Base-by-base conservation (phyloP, 2,888 invertebrate species). In the Pinctada fucata region DNA sequence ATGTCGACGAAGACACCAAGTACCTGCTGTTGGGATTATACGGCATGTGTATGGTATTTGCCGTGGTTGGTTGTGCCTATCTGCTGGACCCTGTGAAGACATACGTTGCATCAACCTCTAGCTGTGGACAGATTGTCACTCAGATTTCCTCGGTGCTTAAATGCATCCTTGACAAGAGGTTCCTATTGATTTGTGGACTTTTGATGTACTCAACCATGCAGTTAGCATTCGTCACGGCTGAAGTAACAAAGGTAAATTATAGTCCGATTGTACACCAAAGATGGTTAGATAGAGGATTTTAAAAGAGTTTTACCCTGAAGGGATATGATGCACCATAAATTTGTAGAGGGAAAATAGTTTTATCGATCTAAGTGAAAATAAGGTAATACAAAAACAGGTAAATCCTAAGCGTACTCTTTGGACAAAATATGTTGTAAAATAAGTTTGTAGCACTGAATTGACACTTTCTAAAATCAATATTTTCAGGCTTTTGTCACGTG, bases 401-500 rank as follows among this genome's bases (percentile, higher is more conserved):
- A 31, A 31, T 31, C 31, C 31, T 31, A 31, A 31, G 31, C 31
- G 31, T 31, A 31, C 31, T 31, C 31, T 31, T 31, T 31, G 31
- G 0, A 31, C 31, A 31, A 31, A 31, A 31, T 31, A 31, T 31
- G 31, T 31, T 31, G 31, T 31, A 31, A 31, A 31, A 31, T 31
- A 31, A 31, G 31, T 31, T 31, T 31, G 31, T 31, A 31, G 31
- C 31, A 31, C 31, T 31, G 31, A 31, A 31, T 31, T 31, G 31
- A 31, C 31, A 31, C 31, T 31, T 31, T 58, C 13, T 58, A 13
- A 58, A 6, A 13, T 58, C 58, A 58, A 75, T 45, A 77, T 48
- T 85, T 81, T 8, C 85, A 92, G 91, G 90, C 90, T 0, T 91
- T 88, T 76, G 87, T 91, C 8, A 91, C 91, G 0, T 92, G 92